Percentiles rank a stretch among this genome's conserved stretches.
These are phyloP conservation scores for Eucidaris tribuloides DNA, from an alignment of 35 echinoderm and acorn worm species.

Conservation along the genomic window DNA sequence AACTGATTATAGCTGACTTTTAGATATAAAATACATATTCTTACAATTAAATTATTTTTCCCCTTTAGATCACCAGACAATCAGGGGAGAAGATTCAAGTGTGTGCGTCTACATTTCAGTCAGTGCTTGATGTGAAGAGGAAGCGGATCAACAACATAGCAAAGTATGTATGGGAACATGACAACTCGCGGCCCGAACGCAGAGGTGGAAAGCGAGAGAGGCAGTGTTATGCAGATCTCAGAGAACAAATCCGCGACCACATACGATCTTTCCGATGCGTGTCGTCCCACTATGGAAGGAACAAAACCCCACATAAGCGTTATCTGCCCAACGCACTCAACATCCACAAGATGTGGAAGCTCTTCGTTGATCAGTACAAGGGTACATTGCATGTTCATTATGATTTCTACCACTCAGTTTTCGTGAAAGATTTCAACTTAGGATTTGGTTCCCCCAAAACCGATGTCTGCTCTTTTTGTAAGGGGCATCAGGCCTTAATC, in stretches of 20 bases:
- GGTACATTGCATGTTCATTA: not conserved
- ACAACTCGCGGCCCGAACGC: not conserved
- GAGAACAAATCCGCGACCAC: not conserved
- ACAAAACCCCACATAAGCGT: not conserved
- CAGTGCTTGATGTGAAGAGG: not conserved
- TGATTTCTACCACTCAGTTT: not conserved
- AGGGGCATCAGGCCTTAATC: conserved; percentile 23
- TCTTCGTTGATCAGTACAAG: not conserved
- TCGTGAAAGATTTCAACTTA: not conserved
- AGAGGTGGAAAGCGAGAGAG: not conserved
- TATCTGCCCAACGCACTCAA: not conserved
- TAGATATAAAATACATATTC: too few relatives aligned
- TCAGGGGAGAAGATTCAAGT: not conserved
- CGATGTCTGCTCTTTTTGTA: too few relatives aligned
- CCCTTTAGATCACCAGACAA: not conserved
- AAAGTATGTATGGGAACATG: not conserved
- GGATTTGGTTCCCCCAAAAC: too few relatives aligned
- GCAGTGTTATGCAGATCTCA: not conserved
- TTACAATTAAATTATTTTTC: too few relatives aligned
- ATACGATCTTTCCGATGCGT: not conserved
- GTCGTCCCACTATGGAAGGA: not conserved
- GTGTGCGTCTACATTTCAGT: not conserved
- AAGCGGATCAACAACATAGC: not conserved
- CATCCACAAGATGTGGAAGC: not conserved
- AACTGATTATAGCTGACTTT: too few relatives aligned